Evolutionary conservation across 1,140 invertebrate genomes (phyloP).

Genomic region (Heterodera carotae): DNA sequence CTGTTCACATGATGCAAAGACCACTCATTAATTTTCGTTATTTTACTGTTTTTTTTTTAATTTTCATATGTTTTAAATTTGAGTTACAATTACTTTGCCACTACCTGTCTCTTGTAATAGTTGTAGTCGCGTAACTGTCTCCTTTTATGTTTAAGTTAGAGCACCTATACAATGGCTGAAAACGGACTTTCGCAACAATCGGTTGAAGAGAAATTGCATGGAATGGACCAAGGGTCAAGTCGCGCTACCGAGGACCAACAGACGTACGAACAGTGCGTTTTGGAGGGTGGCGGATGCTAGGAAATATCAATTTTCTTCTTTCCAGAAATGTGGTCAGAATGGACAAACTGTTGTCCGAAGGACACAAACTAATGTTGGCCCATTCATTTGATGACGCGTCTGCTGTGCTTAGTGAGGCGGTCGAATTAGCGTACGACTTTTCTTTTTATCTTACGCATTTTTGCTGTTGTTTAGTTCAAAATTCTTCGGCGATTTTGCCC

Average conservation of each 20-base stretch:
- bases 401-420: constrained; percentile 24
- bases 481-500: constrained; percentile 31
- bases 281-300: not conserved
- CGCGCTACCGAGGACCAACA: not conserved
- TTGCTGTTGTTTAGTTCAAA: constrained; percentile 11
- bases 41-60: not conserved
- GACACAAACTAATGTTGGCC: constrained; percentile 17
- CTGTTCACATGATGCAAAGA: too few relatives aligned
- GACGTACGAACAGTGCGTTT: not conserved
- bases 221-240: not conserved
- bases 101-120: too few relatives aligned
- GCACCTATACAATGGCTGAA: not conserved
- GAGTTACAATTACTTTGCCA: too few relatives aligned
- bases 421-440: constrained; percentile 28
- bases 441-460: constrained; percentile 17
- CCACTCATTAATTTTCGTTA: not conserved
- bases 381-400: constrained; percentile 28
- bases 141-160: too few relatives aligned
- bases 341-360: constrained; percentile 35
- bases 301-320: not conserved
- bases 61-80: too few relatives aligned
- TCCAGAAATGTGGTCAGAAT: constrained; percentile 28
- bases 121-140: too few relatives aligned
- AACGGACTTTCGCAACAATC: not conserved
- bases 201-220: not conserved